Evolutionary conservation across 2,797 vertebrate genomes (phyloP).

Genomic region (Cetoscarus ocellatus): DNA sequence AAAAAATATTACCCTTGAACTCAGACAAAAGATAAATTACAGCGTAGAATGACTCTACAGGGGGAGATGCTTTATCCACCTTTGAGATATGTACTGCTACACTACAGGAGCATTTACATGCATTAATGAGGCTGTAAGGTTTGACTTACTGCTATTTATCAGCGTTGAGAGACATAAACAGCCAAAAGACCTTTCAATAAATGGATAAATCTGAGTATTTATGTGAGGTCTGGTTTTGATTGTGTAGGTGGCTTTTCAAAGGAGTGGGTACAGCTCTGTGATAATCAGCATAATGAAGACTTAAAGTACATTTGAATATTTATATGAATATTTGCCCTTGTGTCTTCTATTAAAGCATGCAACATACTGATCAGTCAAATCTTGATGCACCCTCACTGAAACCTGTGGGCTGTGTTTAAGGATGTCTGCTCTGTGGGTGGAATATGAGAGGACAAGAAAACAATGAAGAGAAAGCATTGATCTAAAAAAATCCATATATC

Average conservation of each 20-base stretch:
- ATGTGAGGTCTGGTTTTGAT: constrained; percentile 32
- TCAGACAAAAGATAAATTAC: not conserved
- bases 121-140: constrained; percentile 2
- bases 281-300: constrained; percentile 43
- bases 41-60: not conserved
- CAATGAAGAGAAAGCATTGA: constrained; percentile 6
- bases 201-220: not conserved
- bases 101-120: not conserved
- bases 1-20: not conserved
- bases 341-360: constrained; percentile 8
- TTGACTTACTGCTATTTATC: constrained; percentile 5
- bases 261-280: not conserved
- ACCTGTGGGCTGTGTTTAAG: constrained; percentile 4
- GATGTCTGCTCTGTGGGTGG: not conserved
- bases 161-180: not conserved
- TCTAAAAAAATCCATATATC: not conserved
- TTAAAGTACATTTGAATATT: constrained; percentile 29
- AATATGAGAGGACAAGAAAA: constrained; percentile 3
- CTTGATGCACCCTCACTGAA: not conserved
- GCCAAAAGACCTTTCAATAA: not conserved
- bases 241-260: constrained; percentile 44
- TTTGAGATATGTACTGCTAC: not conserved
- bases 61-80: not conserved
- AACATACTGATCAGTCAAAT: constrained; percentile 5
- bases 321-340: not conserved